These are phyloP conservation scores for Pandemis cinnamomeana DNA, from an alignment of 2,888 invertebrate genomes.

Conservation along the genomic window DNA sequence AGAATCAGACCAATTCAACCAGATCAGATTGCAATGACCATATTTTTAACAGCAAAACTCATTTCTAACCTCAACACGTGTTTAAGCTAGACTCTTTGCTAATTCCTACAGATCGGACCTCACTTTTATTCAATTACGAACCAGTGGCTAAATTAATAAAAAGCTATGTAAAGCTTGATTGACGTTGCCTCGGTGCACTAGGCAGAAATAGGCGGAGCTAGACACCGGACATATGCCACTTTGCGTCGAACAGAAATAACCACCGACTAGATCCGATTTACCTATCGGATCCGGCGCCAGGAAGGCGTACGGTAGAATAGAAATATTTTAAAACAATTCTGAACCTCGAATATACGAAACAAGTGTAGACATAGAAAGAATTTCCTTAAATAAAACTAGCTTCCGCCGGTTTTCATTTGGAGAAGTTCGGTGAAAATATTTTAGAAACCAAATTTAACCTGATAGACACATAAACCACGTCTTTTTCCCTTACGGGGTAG, in stretches of 20 bases:
- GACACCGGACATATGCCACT: background rate
- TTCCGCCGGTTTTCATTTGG: no score
- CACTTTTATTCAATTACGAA: background rate
- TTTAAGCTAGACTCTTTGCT: no score
- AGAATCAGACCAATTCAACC: no score
- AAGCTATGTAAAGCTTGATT: background rate
- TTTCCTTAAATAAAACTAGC: background rate
- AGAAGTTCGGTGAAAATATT: no score
- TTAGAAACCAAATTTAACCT: background rate
- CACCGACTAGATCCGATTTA: conserved; percentile 10
- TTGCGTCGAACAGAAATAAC: conserved; percentile 12
- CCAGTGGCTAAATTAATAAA: background rate
- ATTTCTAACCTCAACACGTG: no score
- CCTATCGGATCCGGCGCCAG: conserved; percentile 3
- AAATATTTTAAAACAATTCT: background rate
- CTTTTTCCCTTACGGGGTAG: no score
- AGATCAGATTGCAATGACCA: no score
- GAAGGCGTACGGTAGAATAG: background rate
- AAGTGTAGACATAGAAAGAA: background rate
- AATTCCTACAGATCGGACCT: no score
- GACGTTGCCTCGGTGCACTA: background rate
- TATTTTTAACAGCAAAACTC: no score
- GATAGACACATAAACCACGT: no score
- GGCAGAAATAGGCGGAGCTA: background rate
- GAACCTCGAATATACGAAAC: background rate